Evolutionary conservation across 2,888 invertebrate genomes (phyloP).

Genomic region (Torymus texanus): DNA sequence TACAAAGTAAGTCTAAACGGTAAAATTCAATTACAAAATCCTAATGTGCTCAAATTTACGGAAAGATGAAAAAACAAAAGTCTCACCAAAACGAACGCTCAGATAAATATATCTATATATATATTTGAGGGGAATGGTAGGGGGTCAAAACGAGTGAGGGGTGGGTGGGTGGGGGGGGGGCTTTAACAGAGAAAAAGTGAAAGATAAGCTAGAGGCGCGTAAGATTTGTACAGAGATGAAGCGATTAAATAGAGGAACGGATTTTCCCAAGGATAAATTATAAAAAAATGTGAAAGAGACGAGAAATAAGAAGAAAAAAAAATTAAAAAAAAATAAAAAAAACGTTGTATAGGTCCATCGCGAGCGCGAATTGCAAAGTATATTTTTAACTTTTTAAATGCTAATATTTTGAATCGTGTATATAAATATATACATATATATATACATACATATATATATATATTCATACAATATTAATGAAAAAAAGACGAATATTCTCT

Average conservation of each 20-base stretch:
- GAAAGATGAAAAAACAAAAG: slow-evolving; percentile 56
- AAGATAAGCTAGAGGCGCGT: slow-evolving; percentile 9
- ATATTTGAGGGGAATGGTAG: slow-evolving; percentile 33
- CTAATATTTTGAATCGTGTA: slow-evolving; percentile 73
- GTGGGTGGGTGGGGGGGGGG: slow-evolving; percentile 35
- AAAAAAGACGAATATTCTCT: slow-evolving; percentile 65
- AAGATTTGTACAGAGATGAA: slow-evolving; percentile 28
- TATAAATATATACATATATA: slow-evolving; percentile 64
- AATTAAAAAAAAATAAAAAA: slow-evolving; percentile 53
- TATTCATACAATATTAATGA: slow-evolving; percentile 71
- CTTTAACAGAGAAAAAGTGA: slow-evolving; percentile 46
- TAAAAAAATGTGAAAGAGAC: slow-evolving; percentile 52
- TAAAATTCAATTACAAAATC: slow-evolving; percentile 70
- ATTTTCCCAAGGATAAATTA: slow-evolving; percentile 53
- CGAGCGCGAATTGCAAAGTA: slow-evolving; percentile 73
- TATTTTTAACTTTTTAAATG: slow-evolving; percentile 75
- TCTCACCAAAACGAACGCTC: slow-evolving; percentile 62
- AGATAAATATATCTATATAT: slow-evolving; percentile 44
- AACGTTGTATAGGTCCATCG: slow-evolving; percentile 70
- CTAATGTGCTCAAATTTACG: slow-evolving; percentile 70
- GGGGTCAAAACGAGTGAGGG: slow-evolving; percentile 23
- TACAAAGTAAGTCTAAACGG: slow-evolving; percentile 63
- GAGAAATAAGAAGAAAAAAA: slow-evolving; percentile 50
- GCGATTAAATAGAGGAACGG: slow-evolving; percentile 55
- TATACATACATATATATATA: slow-evolving; percentile 59